Evolutionary conservation across 2,797 vertebrate species (phyloP).

Genomic region (Adrianichthys oophorus): DNA sequence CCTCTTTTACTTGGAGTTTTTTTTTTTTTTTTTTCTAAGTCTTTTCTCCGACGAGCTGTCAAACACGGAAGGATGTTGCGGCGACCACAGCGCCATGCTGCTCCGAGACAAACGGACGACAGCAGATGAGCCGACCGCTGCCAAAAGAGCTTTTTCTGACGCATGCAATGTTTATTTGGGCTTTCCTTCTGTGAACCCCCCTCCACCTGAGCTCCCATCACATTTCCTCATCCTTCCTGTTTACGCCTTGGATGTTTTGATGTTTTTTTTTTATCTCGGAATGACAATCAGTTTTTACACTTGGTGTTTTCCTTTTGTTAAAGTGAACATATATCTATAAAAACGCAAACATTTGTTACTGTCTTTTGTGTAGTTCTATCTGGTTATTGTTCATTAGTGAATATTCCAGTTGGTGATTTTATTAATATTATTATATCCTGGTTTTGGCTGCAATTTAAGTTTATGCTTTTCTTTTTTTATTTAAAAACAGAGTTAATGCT

Average conservation of each 20-base stretch:
- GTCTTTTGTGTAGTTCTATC: slow-evolving; percentile 54
- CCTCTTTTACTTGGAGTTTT: background rate
- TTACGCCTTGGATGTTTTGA: slow-evolving; percentile 78
- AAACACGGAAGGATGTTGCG: slow-evolving; percentile 3
- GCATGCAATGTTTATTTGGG: slow-evolving; percentile 58
- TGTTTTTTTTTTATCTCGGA: slow-evolving; percentile 70
- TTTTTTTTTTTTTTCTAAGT: background rate
- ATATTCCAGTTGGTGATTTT: slow-evolving; percentile 62
- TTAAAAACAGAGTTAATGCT: slow-evolving; percentile 53
- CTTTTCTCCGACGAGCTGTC: slow-evolving; percentile 6
- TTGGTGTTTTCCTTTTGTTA: slow-evolving; percentile 57
- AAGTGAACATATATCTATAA: slow-evolving; percentile 33
- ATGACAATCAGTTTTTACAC: slow-evolving; percentile 83
- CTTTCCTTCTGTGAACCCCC: slow-evolving; percentile 57
- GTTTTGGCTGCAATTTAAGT: slow-evolving; percentile 63
- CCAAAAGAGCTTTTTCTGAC: slow-evolving; percentile 65
- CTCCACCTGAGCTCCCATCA: slow-evolving; percentile 17
- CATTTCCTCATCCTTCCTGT: slow-evolving; percentile 57
- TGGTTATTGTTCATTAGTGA: slow-evolving; percentile 67
- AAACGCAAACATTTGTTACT: slow-evolving; percentile 44
- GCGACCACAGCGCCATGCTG: too few relatives aligned
- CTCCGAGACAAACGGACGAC: background rate
- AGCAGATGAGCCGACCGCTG: slow-evolving; percentile 37
- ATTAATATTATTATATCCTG: slow-evolving; percentile 53
- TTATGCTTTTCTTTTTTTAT: slow-evolving; percentile 41